phyloP scores from a whole-genome alignment of 2,797 vertebrate species.

The Sebastes variabilis region DNA sequence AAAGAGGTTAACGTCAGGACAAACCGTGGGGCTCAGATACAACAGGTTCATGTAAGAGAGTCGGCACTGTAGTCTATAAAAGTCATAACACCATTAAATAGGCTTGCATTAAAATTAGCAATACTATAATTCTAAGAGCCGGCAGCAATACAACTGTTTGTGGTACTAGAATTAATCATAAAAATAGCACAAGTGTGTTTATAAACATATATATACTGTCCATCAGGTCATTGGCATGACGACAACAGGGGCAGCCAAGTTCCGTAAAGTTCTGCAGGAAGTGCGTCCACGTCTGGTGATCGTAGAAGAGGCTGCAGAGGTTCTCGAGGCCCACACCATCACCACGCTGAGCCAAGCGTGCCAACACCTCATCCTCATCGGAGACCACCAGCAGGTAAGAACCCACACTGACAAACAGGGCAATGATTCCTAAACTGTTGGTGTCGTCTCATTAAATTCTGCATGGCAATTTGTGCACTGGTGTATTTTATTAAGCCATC shows the following conservation, averaged over 20 bases:
- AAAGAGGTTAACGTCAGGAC: not conserved
- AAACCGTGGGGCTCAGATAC: not conserved
- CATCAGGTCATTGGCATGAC: slow-evolving; percentile 93
- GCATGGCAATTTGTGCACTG: not conserved
- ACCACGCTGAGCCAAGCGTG: slow-evolving; percentile 90
- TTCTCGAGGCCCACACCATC: slow-evolving; percentile 94
- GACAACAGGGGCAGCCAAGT: slow-evolving; percentile 96
- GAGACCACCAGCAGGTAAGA: slow-evolving; percentile 95
- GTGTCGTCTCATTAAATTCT: not conserved
- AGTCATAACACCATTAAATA: not conserved
- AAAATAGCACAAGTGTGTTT: not conserved
- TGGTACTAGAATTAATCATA: not conserved
- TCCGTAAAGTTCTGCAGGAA: slow-evolving; percentile 86
- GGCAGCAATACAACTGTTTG: not conserved
- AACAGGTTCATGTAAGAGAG: not conserved
- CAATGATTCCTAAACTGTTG: not conserved
- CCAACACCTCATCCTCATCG: slow-evolving; percentile 95
- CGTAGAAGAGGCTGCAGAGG: slow-evolving; percentile 95
- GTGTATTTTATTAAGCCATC: not conserved
- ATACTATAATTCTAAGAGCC: not conserved
- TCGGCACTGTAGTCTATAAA: not conserved
- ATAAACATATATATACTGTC: not conserved
- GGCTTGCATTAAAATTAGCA: not conserved
- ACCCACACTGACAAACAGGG: not conserved
- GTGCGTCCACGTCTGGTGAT: slow-evolving; percentile 87